A percentile compares a stretch with the other conserved stretches of the same genome.
Conservation (phyloP, 2,797 vertebrate species). For the Propithecus deckenii region DNA sequence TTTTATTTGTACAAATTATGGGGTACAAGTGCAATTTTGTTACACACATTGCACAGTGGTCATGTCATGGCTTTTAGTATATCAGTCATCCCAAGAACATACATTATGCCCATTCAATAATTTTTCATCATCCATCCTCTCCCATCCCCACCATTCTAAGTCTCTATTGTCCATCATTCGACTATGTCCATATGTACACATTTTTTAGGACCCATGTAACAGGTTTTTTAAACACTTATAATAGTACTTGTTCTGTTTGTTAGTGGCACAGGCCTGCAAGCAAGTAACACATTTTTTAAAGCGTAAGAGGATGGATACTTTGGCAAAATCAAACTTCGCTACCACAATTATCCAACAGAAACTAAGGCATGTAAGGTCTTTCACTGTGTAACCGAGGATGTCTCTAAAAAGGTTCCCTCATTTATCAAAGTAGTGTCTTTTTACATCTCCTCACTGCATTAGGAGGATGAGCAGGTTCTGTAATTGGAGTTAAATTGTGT, state of each 20-base stretch:
- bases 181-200: background rate
- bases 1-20: background rate
- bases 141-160: background rate
- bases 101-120: background rate
- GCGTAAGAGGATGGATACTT: too few species aligned
- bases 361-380: too few species aligned
- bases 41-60: background rate
- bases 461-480: too few species aligned
- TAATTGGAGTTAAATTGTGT: too few species aligned
- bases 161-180: background rate
- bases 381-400: too few species aligned
- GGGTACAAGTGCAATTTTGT: background rate
- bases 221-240: too few species aligned
- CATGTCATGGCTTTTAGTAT: background rate
- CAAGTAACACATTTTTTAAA: background rate
- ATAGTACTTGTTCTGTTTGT: too few species aligned
- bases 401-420: background rate
- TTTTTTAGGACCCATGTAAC: background rate
- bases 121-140: background rate
- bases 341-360: background rate
- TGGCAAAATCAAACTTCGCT: background rate
- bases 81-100: background rate
- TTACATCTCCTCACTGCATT: too few species aligned
- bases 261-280: accelerated
- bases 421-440: too few species aligned